Conservation (phyloP, 2,797 vertebrate species). For the Phrynocephalus forsythii region DNA sequence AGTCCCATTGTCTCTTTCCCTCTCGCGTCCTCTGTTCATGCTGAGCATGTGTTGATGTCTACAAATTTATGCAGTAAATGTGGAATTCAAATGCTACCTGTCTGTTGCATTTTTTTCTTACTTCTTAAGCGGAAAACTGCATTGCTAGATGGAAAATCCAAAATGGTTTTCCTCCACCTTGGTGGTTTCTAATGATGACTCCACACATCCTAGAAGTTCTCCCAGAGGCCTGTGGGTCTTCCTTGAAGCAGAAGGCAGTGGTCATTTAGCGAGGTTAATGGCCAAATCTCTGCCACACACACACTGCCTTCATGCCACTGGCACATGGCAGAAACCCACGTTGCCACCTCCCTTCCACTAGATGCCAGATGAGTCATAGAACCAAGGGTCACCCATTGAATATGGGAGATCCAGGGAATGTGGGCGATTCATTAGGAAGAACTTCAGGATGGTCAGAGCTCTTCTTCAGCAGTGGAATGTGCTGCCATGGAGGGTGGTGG, state of each 20-base stretch:
- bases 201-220: not conserved
- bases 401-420: no score
- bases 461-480: no score
- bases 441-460: no score
- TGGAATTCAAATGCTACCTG: not conserved
- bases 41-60: constrained; percentile 39
- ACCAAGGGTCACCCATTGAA: no score
- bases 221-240: not conserved
- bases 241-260: not conserved
- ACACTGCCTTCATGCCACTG: no score
- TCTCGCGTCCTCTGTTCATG: constrained; percentile 10
- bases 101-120: not conserved
- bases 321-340: no score
- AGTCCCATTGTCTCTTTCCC: not conserved
- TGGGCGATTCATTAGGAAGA: no score
- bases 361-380: no score
- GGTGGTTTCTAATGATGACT: not conserved
- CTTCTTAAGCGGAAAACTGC: not conserved
- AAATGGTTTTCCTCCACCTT: not conserved
- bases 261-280: not conserved
- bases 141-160: not conserved
- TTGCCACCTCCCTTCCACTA: no score
- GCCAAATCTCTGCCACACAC: no score
- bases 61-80: constrained; percentile 36
- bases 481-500: no score